A percentile compares a stretch with the other conserved stretches of the same genome.
These are phyloP conservation scores for Calypte anna DNA, from an alignment of 2,113 vertebrate genomes.

Conservation along the genomic window DNA sequence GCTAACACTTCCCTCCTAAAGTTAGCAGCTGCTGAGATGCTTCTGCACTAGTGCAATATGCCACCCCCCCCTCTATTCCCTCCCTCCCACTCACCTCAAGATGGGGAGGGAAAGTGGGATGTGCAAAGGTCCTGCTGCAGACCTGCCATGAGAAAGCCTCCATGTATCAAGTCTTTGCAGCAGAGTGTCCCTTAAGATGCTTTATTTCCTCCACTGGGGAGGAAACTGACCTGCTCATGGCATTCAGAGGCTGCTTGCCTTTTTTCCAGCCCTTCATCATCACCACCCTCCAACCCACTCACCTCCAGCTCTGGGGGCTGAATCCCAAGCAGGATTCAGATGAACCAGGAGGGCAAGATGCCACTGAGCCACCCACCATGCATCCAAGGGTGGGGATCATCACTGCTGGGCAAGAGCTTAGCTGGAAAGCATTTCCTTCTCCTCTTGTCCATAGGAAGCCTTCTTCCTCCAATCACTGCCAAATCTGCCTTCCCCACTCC, in stretches of 20 bases:
- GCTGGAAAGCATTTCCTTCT: neutral
- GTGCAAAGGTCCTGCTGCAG: neutral
- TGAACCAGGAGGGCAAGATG: neutral
- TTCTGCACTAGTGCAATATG: neutral
- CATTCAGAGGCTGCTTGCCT: neutral
- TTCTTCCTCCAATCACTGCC: neutral
- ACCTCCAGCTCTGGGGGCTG: neutral
- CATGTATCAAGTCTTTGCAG: neutral
- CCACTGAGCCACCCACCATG: fast-evolving
- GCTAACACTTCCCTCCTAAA: neutral
- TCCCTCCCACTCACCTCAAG: neutral
- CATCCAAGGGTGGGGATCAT: fast-evolving
- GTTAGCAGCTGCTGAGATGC: neutral
- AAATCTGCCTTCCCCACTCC: neutral
- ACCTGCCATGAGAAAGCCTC: neutral
- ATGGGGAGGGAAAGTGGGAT: neutral
- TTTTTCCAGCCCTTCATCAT: neutral
- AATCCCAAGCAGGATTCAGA: neutral
- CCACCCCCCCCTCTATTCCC: neutral
- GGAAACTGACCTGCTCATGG: neutral
- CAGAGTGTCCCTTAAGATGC: neutral
- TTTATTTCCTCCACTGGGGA: neutral
- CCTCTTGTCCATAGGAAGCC: neutral
- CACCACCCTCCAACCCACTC: neutral
- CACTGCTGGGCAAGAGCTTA: fast-evolving